Base-by-base conservation (phyloP, 2,888 invertebrate genomes). In the Cryptosula pallasiana region DNA sequence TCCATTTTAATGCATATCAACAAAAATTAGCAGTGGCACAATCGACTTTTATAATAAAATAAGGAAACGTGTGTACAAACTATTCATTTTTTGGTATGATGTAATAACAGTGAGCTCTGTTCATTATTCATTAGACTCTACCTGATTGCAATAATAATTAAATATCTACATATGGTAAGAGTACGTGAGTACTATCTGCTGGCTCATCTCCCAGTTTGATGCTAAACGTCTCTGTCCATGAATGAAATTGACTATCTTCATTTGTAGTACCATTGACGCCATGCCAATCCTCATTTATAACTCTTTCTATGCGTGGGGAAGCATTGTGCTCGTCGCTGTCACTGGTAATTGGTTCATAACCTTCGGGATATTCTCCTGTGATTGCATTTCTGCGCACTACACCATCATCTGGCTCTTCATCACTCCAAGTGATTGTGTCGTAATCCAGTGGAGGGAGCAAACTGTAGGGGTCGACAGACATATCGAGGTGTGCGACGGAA, bases 141-240 rank as follows among this genome's bases (percentile, higher is more conserved):
- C n/a, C n/a, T 34, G 29, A 13, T 20, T 45, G 45, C 9, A 45
- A 69, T 76, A 75, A 80, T 73, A 80, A 95, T 90, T 95, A 95
- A 87, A 95, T 92, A 86, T 95, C 91, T 87, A 95, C 94, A 88
- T 97, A 97, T 87, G 96, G 96, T 90, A 96, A 89, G 88, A 96
- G 93, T 86, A 92, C 89, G 84, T 96, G 89, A 82, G 89, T 87
- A 84, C 92, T 32, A 2, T 16, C 32, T 32, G 20, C 2, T 9
- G 20, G 91, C 82, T 91, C 91, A 82, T 92, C 89, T 80, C 89
- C 89, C 75, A 92, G 90, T 81, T 88, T 88, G 81, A 89, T 87
- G 78, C 91, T 90, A 77, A 91, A 89, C 83, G 92, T 91, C 87
- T 95, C 91, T 86, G 94, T 92, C 94, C 95, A 97, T 87, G 94